Conservation (phyloP, 2,113 vertebrate genomes). For the Prinia subflava region DNA sequence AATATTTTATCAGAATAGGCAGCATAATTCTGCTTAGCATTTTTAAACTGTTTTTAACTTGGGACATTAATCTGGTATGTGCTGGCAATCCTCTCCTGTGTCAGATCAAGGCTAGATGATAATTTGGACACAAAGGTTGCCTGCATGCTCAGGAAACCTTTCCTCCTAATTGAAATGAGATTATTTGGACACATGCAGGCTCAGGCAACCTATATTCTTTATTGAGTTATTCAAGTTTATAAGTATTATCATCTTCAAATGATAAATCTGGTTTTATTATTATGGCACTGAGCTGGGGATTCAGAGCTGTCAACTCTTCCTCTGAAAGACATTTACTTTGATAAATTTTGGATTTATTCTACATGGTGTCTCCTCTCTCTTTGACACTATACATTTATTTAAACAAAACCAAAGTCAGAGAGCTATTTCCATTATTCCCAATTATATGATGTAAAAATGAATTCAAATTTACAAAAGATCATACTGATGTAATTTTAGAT, state of each 20-base stretch:
- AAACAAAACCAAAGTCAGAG: neutral
- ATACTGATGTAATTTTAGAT: neutral
- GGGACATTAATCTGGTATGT: neutral
- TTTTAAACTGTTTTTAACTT: neutral
- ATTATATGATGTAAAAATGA: neutral
- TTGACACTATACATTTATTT: neutral
- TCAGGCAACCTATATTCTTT: neutral
- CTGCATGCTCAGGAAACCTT: neutral
- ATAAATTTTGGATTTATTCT: neutral
- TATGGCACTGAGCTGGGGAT: neutral
- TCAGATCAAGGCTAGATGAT: neutral
- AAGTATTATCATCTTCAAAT: neutral
- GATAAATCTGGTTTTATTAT: neutral
- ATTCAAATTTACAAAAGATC: neutral
- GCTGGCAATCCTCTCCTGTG: neutral
- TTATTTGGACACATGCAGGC: neutral
- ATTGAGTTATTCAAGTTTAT: neutral
- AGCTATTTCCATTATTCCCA: neutral
- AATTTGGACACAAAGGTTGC: neutral
- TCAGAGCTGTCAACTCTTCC: neutral
- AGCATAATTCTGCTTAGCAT: neutral
- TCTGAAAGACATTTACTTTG: neutral
- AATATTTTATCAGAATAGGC: neutral
- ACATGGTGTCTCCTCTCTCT: neutral
- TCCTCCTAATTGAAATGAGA: neutral